Base-by-base conservation (phyloP, 64 coral and sea anemone species). In the Actinia tenebrosa region DNA sequence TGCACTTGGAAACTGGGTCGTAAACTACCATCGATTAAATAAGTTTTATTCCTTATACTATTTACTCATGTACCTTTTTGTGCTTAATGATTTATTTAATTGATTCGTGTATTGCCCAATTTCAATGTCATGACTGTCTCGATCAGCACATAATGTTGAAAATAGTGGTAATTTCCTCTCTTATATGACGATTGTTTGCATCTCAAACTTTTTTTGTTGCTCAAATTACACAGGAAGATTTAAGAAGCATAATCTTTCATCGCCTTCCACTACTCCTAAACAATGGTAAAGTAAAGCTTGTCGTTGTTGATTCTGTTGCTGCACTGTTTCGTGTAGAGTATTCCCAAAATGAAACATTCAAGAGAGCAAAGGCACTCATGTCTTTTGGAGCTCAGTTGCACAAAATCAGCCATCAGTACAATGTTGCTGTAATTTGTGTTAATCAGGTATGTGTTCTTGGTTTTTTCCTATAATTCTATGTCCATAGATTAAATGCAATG, bases 301-400 rank as follows among this genome's bases (percentile, higher is more conserved):
- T 98, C 26, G 58, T 98, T 37, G 72, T 98, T 64, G 96, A 98
- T 78, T 98, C 96, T 47, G 89, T 98, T 81, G 90, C 96, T 46
- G 96, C 96, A 45, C 62, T 98, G 22, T 94, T 94, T 71, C 85
- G 96, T 86, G 96, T 98, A 50, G 93, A 98, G 54, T 98, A 88
- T 89, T 77, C 92, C 72, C 44, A 90, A 22, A 80, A 86, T 79
- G 93, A 98, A 84, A 95, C 86, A 25, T 86, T 61, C 5, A 68
- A 95, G 71, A 86, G 96, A 78, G 88, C 89, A 25, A 92, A 98
- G 19, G 90, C 86, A 78, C 64, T 98, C 13, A 94, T 87, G 43
- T 95, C 87, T n/a, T 89, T 98, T 92, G 96, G 96, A 59, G 96
- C 93, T 80, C 80, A 88, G 19, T 83, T 98, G 79, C 92, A 92